Conservation (phyloP, 37 sponge, comb jelly and placozoan species). For the Petrosia ficiformis region DNA sequence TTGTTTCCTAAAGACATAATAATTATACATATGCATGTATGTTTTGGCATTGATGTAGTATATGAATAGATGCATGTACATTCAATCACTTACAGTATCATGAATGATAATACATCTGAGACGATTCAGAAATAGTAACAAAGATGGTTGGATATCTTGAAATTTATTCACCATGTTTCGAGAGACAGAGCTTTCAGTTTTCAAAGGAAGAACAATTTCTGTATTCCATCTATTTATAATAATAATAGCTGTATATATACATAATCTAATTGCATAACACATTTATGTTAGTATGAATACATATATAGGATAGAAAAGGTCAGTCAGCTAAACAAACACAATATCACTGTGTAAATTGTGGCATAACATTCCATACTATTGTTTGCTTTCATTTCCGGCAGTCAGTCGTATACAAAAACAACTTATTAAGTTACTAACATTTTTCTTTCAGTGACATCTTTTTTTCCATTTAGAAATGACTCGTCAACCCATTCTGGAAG, state of each 20-base stretch:
- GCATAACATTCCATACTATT: no score
- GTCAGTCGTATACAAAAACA: no score
- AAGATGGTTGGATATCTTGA: constrained; percentile 56
- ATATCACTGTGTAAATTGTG: no score
- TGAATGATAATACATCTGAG: constrained; percentile 60
- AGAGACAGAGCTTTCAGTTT: constrained; percentile 2
- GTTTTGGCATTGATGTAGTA: not conserved
- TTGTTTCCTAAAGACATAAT: constrained; percentile 14
- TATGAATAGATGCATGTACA: constrained; percentile 8
- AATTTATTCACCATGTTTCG: constrained; percentile 36
- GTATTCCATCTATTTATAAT: constrained; percentile 47
- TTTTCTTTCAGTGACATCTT: no score
- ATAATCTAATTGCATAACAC: no score
- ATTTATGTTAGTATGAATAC: no score
- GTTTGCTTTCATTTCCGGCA: no score
- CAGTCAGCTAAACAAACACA: no score
- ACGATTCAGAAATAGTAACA: constrained; percentile 67
- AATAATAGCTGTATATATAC: not conserved
- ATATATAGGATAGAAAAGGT: no score
- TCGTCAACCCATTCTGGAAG: constrained; percentile 56
- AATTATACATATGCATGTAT: not conserved
- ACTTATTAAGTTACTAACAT: no score
- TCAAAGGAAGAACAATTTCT: constrained; percentile 53
- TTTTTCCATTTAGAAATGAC: no score
- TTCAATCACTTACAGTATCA: constrained; percentile 26